Percentiles rank a stretch among this genome's conserved stretches.
phyloP scores from a whole-genome alignment of 2,797 vertebrate species.

The Fistularia commersonii region DNA sequence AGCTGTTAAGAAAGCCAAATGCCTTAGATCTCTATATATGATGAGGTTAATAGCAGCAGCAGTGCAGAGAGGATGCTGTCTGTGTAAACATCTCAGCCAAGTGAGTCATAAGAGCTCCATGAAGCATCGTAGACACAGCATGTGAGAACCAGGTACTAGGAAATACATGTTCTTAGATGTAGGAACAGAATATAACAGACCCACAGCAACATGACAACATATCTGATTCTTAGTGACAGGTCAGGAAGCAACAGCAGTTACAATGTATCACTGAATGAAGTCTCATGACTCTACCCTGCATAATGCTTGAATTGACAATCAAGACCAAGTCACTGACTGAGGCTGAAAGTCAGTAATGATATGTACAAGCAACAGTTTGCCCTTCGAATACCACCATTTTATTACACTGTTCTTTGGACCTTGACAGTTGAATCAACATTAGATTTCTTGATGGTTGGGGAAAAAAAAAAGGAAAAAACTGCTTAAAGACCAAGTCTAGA shows the following conservation, averaged over 20 bases:
- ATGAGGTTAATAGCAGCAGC: too few species aligned
- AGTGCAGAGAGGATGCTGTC: too few species aligned
- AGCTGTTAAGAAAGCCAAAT: too few species aligned
- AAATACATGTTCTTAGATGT: constrained; percentile 1
- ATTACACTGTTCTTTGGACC: constrained; percentile 13
- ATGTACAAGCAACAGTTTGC: constrained; percentile 28
- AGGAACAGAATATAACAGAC: constrained; percentile 24
- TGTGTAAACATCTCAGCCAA: too few species aligned
- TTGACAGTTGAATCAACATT: not conserved
- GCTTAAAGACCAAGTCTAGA: constrained; percentile 22
- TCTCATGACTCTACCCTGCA: constrained; percentile 11
- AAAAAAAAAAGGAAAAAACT: constrained; percentile 5
- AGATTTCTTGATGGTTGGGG: too few species aligned
- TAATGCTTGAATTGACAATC: constrained; percentile 31
- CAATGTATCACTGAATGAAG: constrained; percentile 24
- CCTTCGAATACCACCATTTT: constrained; percentile 10
- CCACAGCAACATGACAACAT: too few species aligned
- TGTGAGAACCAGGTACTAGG: too few species aligned
- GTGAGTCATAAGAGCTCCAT: too few species aligned
- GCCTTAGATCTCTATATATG: too few species aligned
- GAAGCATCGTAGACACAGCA: too few species aligned
- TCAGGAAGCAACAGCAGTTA: constrained; percentile 24
- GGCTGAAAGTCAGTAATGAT: constrained; percentile 25
- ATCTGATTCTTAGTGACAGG: constrained; percentile 14
- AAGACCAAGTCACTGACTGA: constrained; percentile 36